Evolutionary conservation across 2,797 vertebrate genomes (phyloP), one percentile per base, ranked within the genome.

Genomic region (Arctocebus calabarensis): DNA sequence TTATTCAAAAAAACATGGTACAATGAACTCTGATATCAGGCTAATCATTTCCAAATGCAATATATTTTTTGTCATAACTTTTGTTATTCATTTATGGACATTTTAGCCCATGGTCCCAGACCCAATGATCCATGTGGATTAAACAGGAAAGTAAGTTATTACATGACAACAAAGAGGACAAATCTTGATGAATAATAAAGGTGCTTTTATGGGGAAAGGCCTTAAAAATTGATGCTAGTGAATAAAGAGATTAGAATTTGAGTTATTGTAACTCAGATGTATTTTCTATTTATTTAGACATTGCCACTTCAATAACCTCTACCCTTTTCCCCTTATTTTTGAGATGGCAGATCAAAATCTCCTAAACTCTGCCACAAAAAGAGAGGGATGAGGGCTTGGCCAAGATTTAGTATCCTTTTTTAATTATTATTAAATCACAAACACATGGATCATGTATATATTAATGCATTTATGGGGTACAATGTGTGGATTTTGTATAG

Each of bases 241-340:
- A 43, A 16, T 86, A n/a, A 83, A 16, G 48, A 81, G 0, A 81
- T 70, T 66, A 37, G n/a, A 74, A 74, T 43, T 73, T n/a, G 22
- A 94, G 64, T 27, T 37, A 1, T 12, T 82, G 0, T 62, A 34
- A 82, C 0, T 88, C 25, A 78, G 34, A 12, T 16, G 0, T 29
- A 57, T n/a, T 40, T 71, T 74, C 22, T 71, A 0, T 32, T 91
- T 64, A 94, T 59, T 85, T 92, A 2, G 45, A 4, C 3, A 75
- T 74, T 32, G n/a, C 3, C n/a, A 70, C 25, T 2, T 75, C 4
- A 17, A 1, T 48, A 73, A 57, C 11, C 1, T 57, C 40, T 48
- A 77, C 10, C 71, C 64, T 68, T 2, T 52, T 87, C 84, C 20
- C 32, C 5, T 90, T 85, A 70, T 16, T 77, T 90, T 90, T 96